A percentile compares a stretch with the other conserved stretches of the same genome.
phyloP scores from a whole-genome alignment of 2,797 vertebrate species.

The Etheostoma nigrum region DNA sequence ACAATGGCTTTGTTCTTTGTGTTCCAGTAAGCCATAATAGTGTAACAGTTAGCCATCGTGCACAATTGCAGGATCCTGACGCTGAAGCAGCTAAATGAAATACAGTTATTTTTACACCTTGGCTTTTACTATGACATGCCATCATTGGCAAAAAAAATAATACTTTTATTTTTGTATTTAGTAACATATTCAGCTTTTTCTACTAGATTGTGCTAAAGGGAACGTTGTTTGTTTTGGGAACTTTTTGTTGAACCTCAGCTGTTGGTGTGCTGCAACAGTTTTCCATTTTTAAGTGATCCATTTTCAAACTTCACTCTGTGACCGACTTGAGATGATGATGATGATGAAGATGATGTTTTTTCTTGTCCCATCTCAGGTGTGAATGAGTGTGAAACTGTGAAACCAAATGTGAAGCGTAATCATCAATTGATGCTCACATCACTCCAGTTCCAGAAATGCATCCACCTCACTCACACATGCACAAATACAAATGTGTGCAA shows the following conservation, averaged over 20 bases:
- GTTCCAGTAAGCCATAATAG: too few relatives aligned
- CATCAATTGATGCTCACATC: conserved; percentile 20
- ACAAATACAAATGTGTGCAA: background rate
- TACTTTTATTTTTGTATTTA: too few relatives aligned
- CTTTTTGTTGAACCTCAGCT: background rate
- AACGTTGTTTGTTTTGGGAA: background rate
- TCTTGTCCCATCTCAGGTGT: conserved; percentile 31
- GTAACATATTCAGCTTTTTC: background rate
- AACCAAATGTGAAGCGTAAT: conserved; percentile 36
- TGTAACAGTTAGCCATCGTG: too few relatives aligned
- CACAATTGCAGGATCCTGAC: background rate
- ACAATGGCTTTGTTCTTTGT: too few relatives aligned
- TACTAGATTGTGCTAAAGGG: background rate
- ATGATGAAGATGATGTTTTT: background rate
- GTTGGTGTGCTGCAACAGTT: background rate
- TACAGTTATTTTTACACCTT: too few relatives aligned
- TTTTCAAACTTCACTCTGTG: background rate
- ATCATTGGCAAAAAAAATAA: too few relatives aligned
- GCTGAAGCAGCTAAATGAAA: too few relatives aligned
- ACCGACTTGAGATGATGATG: background rate
- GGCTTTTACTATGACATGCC: too few relatives aligned
- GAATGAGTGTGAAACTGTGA: conserved; percentile 46
- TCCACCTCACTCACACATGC: background rate
- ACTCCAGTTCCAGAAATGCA: conserved; percentile 16
- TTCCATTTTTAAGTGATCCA: background rate